Evolutionary conservation across 2,797 vertebrate species (phyloP).

Genomic region (Centropyge bicolor): DNA sequence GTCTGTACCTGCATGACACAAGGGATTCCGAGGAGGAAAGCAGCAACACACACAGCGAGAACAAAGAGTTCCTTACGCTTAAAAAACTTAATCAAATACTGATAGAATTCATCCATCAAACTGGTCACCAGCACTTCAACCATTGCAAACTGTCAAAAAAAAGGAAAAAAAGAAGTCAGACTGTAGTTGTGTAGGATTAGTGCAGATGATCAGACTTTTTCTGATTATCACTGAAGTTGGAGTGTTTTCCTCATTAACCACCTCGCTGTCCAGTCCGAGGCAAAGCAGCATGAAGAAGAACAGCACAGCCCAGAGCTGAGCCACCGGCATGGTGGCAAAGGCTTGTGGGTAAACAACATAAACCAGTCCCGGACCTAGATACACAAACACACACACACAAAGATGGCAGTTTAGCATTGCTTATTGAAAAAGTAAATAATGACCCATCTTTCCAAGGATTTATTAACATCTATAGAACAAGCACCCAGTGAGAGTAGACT

Average conservation of each 20-base stretch:
- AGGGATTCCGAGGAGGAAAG: slow-evolving; percentile 83
- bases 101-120: slow-evolving; percentile 78
- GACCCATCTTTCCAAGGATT: too few species aligned
- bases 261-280: slow-evolving; percentile 87
- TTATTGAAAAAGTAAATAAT: background rate
- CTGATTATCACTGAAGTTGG: background rate
- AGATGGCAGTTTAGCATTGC: background rate
- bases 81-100: slow-evolving; percentile 69
- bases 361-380: slow-evolving; percentile 84
- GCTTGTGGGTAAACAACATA: slow-evolving; percentile 88
- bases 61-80: slow-evolving; percentile 84
- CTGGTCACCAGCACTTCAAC: slow-evolving; percentile 88
- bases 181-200: background rate
- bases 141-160: slow-evolving; percentile 84
- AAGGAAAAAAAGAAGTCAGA: background rate
- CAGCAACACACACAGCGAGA: slow-evolving; percentile 74
- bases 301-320: slow-evolving; percentile 86
- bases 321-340: slow-evolving; percentile 85
- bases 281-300: slow-evolving; percentile 89
- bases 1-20: slow-evolving; percentile 84
- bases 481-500: background rate
- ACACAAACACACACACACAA: slow-evolving; percentile 24
- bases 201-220: background rate
- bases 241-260: slow-evolving; percentile 37
- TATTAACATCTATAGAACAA: too few species aligned